Conservation (phyloP, 1,140 invertebrate genomes). For the Drosophila orena region DNA sequence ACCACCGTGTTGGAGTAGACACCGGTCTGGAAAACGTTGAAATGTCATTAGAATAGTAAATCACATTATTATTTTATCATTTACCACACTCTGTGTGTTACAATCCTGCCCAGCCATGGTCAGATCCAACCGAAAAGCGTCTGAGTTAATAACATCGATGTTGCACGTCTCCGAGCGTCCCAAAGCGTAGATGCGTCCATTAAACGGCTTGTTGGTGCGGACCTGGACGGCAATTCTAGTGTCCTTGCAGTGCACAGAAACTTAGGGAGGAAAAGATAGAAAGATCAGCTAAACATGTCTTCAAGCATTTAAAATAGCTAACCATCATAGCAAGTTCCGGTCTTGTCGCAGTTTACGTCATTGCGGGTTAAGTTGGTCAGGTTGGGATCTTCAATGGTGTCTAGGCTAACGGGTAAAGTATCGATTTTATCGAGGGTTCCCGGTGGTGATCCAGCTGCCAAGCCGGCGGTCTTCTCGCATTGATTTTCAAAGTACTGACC, state of each 20-base stretch:
- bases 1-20: conserved; percentile 98
- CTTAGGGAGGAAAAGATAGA: conserved; percentile 86
- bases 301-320: neutral
- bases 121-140: conserved; percentile 95
- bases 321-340: conserved; percentile 98
- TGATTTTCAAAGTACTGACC: conserved; percentile 95
- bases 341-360: conserved; percentile 96
- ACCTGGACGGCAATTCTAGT: conserved; percentile 96
- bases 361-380: conserved; percentile 90
- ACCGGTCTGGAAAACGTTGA: conserved; percentile 90
- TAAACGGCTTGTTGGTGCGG: conserved; percentile 96
- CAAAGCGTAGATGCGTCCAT: conserved; percentile 96
- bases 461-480: conserved; percentile 88
- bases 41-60: neutral
- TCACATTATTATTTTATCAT: conserved; percentile 70
- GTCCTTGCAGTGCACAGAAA: conserved; percentile 97
- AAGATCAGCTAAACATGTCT: neutral
- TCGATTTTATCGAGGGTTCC: conserved; percentile 84
- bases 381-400: conserved; percentile 89
- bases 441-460: conserved; percentile 79
- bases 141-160: conserved; percentile 96
- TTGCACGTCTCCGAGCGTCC: conserved; percentile 97
- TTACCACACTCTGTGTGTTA: conserved; percentile 95
- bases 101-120: conserved; percentile 97
- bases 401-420: conserved; percentile 89